Evolutionary conservation across 2,888 invertebrate species (phyloP).

Genomic region (Scelioninae gen. 1): DNA sequence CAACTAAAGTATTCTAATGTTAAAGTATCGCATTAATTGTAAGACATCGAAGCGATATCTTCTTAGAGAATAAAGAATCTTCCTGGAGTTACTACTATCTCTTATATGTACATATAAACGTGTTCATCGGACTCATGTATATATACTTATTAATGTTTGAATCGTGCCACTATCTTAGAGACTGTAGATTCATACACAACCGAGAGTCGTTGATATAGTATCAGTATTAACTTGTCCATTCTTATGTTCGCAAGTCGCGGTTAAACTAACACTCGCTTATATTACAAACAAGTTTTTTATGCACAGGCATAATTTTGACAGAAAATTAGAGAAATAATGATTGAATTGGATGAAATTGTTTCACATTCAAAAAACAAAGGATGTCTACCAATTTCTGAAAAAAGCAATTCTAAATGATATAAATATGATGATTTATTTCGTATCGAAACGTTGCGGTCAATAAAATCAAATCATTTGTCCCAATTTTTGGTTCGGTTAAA

Average conservation of each 20-base stretch:
- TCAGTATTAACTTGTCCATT: constrained; percentile 82
- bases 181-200: constrained; percentile 69
- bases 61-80: constrained; percentile 46
- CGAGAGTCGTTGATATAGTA: constrained; percentile 75
- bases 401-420: too few species aligned
- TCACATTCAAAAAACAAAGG: neutral
- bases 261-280: constrained; percentile 17
- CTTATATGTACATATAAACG: constrained; percentile 5
- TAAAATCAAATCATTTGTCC: too few species aligned
- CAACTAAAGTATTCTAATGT: too few species aligned
- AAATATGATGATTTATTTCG: too few species aligned
- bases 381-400: too few species aligned
- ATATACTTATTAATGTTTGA: constrained; percentile 59
- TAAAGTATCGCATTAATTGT: too few species aligned
- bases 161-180: constrained; percentile 63
- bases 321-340: constrained; percentile 1
- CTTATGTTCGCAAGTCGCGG: constrained; percentile 73
- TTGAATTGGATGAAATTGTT: neutral
- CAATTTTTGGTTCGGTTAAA: neutral
- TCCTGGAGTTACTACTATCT: constrained; percentile 10
- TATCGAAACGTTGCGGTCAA: too few species aligned
- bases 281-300: constrained; percentile 13
- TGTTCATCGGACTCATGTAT: constrained; percentile 33
- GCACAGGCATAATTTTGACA: constrained; percentile 17
- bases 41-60: too few species aligned